A percentile compares a stretch with the other conserved stretches of the same genome.
Conservation (phyloP, 2,113 vertebrate species). For the Ibidorhyncha struthersii region DNA sequence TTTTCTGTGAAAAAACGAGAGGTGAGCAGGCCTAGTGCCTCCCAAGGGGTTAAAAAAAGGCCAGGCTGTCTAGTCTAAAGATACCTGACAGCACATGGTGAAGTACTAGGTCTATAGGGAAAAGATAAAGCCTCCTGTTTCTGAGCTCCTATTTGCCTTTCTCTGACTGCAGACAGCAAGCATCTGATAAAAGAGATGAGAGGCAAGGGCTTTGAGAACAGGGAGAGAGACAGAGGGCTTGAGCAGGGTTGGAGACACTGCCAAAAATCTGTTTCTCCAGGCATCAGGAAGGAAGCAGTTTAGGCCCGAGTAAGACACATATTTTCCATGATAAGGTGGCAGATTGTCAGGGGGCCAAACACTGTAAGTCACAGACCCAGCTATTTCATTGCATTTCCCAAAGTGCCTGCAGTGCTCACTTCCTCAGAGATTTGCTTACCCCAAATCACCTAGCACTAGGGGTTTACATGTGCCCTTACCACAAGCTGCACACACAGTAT, state of each 20-base stretch:
- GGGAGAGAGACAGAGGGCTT: not conserved
- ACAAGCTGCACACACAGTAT: not conserved
- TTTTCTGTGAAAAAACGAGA: not conserved
- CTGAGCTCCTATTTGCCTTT: not conserved
- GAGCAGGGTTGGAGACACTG: not conserved
- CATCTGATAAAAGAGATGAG: not conserved
- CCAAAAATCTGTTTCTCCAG: not conserved
- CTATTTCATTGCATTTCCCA: not conserved
- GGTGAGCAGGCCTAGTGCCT: not conserved
- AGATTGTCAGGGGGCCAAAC: not conserved
- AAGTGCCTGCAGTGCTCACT: not conserved
- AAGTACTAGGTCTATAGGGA: not conserved
- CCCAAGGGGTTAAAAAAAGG: not conserved
- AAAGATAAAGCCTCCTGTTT: not conserved
- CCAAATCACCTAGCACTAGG: not conserved
- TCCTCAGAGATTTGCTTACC: not conserved
- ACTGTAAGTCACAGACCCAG: not conserved
- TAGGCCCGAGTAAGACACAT: not conserved
- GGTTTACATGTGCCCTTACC: rapidly evolving
- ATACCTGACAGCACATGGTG: not conserved
- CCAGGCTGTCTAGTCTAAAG: not conserved
- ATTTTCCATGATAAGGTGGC: not conserved
- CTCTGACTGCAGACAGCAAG: not conserved
- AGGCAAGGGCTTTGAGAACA: not conserved
- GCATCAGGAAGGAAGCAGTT: not conserved